Percentiles rank a stretch among this genome's conserved stretches.
Evolutionary conservation across 1,140 invertebrate species (phyloP).

Genomic region (Calliopsis andreniformis): DNA sequence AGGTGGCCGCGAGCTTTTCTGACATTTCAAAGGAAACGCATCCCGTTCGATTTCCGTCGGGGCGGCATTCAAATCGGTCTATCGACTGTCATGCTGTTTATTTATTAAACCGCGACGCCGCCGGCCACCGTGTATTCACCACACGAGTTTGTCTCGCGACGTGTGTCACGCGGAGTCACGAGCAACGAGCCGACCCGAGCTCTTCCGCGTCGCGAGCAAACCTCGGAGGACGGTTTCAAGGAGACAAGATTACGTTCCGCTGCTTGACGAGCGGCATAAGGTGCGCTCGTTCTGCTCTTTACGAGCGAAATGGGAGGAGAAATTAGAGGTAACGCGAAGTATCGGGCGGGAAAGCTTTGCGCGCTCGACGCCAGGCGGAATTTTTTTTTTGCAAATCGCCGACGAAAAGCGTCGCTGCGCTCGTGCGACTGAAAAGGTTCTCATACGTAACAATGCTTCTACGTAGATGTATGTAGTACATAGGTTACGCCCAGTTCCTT

Average conservation of each 20-base stretch:
- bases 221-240: not conserved
- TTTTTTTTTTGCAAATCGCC: too few species aligned
- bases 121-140: not conserved
- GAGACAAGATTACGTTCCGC: slow-evolving; percentile 1
- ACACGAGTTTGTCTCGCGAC: slow-evolving; percentile 1
- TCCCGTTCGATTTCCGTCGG: slow-evolving; percentile 47
- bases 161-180: not conserved
- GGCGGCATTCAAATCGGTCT: slow-evolving; percentile 37
- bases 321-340: not conserved
- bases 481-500: too few species aligned
- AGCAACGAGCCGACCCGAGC: not conserved
- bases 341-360: too few species aligned
- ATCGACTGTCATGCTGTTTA: slow-evolving; percentile 38
- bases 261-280: not conserved
- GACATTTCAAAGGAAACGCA: slow-evolving; percentile 34
- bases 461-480: too few species aligned
- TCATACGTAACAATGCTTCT: too few species aligned
- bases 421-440: too few species aligned
- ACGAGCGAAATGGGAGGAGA: not conserved
- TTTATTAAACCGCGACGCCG: slow-evolving; percentile 17
- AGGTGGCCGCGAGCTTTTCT: slow-evolving; percentile 26
- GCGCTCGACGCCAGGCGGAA: too few species aligned
- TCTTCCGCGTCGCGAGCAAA: not conserved
- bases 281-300: not conserved
- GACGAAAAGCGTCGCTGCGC: too few species aligned